These are phyloP conservation scores for Elephantulus edwardii DNA, from an alignment of 2,113 vertebrate genomes.

Conservation along the genomic window DNA sequence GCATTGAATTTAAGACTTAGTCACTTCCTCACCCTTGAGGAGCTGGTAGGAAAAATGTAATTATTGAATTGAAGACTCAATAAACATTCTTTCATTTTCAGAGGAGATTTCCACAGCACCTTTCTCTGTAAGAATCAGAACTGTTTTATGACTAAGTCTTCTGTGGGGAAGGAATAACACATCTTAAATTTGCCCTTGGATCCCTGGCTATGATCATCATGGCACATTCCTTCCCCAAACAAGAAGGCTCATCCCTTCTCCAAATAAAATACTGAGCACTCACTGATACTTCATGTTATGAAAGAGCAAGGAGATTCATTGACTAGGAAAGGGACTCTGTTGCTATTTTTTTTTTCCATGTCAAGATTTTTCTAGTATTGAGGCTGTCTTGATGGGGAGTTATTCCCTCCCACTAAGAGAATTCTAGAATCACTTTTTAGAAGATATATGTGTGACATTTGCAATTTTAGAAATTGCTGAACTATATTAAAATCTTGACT, in stretches of 20 bases:
- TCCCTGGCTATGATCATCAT: neutral
- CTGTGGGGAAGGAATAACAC: neutral
- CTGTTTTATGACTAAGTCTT: neutral
- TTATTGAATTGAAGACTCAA: slow-evolving; percentile 46
- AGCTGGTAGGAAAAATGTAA: slow-evolving; percentile 52
- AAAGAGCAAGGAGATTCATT: neutral
- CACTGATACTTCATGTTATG: neutral
- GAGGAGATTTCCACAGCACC: slow-evolving; percentile 19
- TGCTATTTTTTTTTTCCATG: neutral
- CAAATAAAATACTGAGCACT: neutral
- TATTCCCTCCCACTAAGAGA: neutral
- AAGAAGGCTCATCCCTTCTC: neutral
- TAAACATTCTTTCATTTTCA: slow-evolving; percentile 60
- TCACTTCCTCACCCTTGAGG: slow-evolving; percentile 49
- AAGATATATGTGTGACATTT: neutral
- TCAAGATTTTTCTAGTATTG: neutral
- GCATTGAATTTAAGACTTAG: slow-evolving; percentile 67
- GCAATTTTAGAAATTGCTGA: neutral
- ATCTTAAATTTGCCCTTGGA: neutral
- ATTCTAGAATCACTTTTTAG: neutral
- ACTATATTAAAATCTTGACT: neutral
- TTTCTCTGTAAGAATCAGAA: slow-evolving; percentile 22
- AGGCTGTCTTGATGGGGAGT: neutral
- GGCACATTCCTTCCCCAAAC: neutral
- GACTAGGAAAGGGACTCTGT: neutral